Conservation (phyloP, 2,113 vertebrate species). For the Alosa alosa region DNA sequence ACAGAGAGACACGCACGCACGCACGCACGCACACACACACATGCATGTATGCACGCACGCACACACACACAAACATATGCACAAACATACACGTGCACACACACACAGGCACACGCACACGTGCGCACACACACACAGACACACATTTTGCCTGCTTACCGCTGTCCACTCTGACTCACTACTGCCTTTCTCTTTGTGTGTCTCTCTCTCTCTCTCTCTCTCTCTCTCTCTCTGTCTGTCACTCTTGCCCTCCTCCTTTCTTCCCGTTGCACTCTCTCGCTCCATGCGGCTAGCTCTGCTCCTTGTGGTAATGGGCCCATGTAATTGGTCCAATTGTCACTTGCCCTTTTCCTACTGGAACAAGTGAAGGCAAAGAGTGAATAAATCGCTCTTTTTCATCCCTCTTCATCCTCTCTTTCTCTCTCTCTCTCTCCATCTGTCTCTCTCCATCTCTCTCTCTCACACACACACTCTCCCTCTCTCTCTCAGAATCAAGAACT, state of each 20-base stretch:
- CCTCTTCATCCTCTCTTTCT: conserved; percentile 51
- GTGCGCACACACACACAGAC: too few species aligned
- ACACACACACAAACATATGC: too few species aligned
- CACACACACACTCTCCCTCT: neutral
- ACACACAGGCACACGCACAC: too few species aligned
- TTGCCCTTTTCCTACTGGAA: conserved; percentile 69
- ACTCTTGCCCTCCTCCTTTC: neutral
- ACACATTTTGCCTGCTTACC: too few species aligned
- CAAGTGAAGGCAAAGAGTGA: conserved; percentile 54
- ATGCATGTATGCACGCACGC: too few species aligned
- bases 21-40: too few species aligned
- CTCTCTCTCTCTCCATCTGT: neutral
- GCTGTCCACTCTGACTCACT: neutral
- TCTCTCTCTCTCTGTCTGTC: neutral
- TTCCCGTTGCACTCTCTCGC: conserved; percentile 4
- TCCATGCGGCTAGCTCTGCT: conserved; percentile 41
- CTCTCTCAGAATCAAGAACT: neutral
- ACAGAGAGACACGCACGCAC: too few species aligned
- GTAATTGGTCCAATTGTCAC: conserved; percentile 78
- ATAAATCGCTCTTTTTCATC: conserved; percentile 50
- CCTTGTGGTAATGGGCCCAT: conserved; percentile 64
- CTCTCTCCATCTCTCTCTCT: neutral
- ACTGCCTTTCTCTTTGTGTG: neutral
- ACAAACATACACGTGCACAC: too few species aligned
- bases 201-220: neutral